Conservation (phyloP, 1,140 invertebrate species). For the Zelostemma sp. region DNA sequence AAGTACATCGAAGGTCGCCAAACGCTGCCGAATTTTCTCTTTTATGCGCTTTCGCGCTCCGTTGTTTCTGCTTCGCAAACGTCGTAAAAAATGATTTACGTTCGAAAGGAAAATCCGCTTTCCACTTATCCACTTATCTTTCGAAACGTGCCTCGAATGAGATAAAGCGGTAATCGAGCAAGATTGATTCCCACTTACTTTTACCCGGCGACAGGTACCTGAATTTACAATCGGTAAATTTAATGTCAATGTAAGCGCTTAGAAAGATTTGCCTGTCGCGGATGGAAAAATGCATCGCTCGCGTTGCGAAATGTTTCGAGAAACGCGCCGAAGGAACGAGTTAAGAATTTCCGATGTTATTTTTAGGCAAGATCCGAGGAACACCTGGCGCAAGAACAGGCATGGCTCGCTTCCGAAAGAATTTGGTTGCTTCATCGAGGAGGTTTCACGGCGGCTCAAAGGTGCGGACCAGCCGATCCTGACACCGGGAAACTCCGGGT, state of each 20-base stretch:
- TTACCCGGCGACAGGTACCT: slow-evolving; percentile 8
- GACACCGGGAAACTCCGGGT: slow-evolving; percentile 79
- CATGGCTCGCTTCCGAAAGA: slow-evolving; percentile 83
- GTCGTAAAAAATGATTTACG: too few relatives aligned
- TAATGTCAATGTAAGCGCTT: background rate
- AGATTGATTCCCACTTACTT: slow-evolving; percentile 39
- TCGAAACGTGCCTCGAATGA: slow-evolving; percentile 26
- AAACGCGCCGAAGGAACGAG: background rate
- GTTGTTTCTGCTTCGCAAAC: too few relatives aligned
- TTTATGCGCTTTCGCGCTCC: too few relatives aligned
- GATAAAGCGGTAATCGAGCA: slow-evolving; percentile 46
- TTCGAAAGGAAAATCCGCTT: slow-evolving; percentile 24
- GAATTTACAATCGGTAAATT: background rate
- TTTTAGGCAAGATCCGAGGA: slow-evolving; percentile 84
- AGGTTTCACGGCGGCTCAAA: slow-evolving; percentile 86
- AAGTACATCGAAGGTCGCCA: too few relatives aligned
- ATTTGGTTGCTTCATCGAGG: slow-evolving; percentile 92
- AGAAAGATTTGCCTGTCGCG: background rate
- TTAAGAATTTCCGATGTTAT: slow-evolving; percentile 12
- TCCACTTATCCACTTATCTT: slow-evolving; percentile 16
- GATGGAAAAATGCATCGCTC: slow-evolving; percentile 2
- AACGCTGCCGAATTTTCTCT: too few relatives aligned
- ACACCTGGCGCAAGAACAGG: slow-evolving; percentile 82
- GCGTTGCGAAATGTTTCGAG: background rate
- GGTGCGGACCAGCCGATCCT: slow-evolving; percentile 69